A percentile compares a stretch with the other conserved stretches of the same genome.
phyloP scores from a whole-genome alignment of 2,113 vertebrate genomes.

The Pachyramphus minor region DNA sequence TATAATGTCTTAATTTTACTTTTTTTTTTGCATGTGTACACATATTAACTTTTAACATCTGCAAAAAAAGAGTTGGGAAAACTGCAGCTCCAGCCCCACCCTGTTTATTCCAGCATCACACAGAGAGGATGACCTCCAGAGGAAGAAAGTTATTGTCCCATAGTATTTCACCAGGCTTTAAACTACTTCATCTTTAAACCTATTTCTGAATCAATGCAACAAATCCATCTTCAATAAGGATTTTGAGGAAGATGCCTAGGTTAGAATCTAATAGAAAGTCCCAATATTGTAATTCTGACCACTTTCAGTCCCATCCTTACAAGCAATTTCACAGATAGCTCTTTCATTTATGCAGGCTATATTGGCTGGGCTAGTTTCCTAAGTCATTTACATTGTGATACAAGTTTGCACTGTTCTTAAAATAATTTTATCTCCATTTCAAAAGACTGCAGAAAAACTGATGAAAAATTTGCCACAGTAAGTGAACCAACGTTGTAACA shows the following conservation, averaged over 20 bases:
- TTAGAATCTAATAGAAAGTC: background rate
- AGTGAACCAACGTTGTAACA: background rate
- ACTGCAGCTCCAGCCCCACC: background rate
- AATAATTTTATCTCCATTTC: background rate
- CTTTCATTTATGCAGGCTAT: background rate
- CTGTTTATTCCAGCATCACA: background rate
- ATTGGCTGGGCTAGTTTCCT: background rate
- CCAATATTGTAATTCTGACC: background rate
- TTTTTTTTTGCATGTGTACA: accelerated
- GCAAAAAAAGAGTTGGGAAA: background rate
- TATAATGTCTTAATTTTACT: background rate
- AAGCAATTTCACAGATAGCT: background rate
- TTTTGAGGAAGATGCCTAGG: background rate
- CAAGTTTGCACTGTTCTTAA: background rate
- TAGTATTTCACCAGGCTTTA: background rate
- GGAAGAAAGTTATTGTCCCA: background rate
- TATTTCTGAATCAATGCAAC: background rate
- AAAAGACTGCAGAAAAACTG: background rate
- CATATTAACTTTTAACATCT: background rate
- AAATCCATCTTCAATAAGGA: background rate
- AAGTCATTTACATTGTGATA: background rate
- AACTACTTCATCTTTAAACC: background rate
- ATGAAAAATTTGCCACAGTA: background rate
- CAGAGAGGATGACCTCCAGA: background rate
- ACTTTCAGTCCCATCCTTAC: background rate